Base-by-base conservation (phyloP, 1,140 invertebrate species). In the Hyposmocoma kahamanoa region DNA sequence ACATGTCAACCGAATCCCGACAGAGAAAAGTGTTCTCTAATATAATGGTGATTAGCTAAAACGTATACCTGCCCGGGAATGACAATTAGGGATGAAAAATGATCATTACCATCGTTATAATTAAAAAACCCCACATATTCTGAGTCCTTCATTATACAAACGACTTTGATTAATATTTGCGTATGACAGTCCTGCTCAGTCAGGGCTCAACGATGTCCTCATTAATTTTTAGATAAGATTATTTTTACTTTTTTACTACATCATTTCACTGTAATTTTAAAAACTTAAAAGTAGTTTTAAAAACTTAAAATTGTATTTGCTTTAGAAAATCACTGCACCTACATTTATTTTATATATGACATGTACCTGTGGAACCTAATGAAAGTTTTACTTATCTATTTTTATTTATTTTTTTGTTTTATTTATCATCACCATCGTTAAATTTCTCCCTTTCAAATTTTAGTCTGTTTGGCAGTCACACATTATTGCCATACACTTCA, bases 61-160 rank as follows among this genome's bases (percentile, higher is more conserved):
- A 73, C 62, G 62, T 62, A 59, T 60, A 56, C 59, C 54, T 45
- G 53, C 50, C 48, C 62, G 59, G 68, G 71, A 80, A 77, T 59
- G 67, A 72, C 76, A 79, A 84, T 84, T 82, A 80, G 65, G 72
- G 68, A 80, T 84, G 80, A 84, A 84, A 82, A 84, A 84, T 84
- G 80, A 84, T 80, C 70, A 77, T 79, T 78, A 71, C 66, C 44
- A 47, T 45, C 59, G 60, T 66, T 74, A 81, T 84, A 84, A 84
- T 84, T 84, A 84, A 84, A 82, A 82, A 70, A 66, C 68, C 61
- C 59, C 65, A 67, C 72, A 67, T 72, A 60, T 68, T 64, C 64
- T 13, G 38, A 20, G 38, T 17, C 24, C 6, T 11, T 11, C 38
- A 41, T 20, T 41, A 41, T 41, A 21, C 38, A 41, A 57, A 63